Evolutionary conservation across 1,140 invertebrate species (phyloP), one percentile per base, ranked within the genome.

Genomic region (Mylabris phalerata): DNA sequence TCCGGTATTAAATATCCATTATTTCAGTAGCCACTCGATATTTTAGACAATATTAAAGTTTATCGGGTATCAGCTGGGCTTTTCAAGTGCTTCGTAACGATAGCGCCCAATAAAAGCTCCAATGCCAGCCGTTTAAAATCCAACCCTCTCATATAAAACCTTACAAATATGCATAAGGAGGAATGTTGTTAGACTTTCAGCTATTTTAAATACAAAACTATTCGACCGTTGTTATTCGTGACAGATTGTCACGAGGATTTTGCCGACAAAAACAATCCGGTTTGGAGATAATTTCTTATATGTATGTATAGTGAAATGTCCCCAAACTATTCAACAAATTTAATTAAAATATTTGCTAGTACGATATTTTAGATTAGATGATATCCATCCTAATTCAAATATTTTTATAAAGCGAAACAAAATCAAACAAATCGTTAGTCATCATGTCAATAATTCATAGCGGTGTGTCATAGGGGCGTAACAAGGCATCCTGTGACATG

Each of bases 31-130:
- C 44, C 39, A 42, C 25, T 32, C 32, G 43, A 54, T 54, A 54
- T 54, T 54, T 54, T 44, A 54, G 46, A 54, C 51, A 54, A 54
- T 54, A 54, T 54, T 54, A 54, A 54, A 45, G 51, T 54, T 46
- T 45, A 54, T 46, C 51, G 51, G 42, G 51, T 11, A 54, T 54
- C 51, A 54, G 51, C 51, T 54, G 51, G 13, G 32, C 25, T 38
- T 42, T 32, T 54, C 51, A 54, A 54, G 42, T 54, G 51, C 24
- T 32, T 45, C 26, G 7, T 25, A 45, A 54, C 51, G 27, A 54
- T 54, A 54, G 46, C 13, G 41, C 51, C 45, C 45, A 54, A 54
- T 54, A 54, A 54, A 52, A 54, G 41, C 42, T 54, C 50, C 41
- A 54, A 13, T 54, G 51, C 41, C 42, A 45, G 51, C n/a, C 26